phyloP scores from a whole-genome alignment of 2,888 invertebrate genomes.

The Agrochola litura region DNA sequence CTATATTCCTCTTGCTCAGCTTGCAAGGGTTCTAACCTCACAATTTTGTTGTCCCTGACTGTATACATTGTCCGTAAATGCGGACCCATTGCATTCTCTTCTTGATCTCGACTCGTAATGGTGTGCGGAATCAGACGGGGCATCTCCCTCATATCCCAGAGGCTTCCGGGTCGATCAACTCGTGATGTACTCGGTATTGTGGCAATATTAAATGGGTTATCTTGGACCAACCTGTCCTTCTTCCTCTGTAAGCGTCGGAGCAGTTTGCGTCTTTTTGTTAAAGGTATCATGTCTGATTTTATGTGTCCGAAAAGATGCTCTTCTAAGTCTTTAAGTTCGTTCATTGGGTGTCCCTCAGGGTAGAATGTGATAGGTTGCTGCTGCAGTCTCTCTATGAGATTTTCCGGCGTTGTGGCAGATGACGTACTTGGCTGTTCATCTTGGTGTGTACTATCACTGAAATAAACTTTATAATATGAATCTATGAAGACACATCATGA shows the following conservation, averaged over 20 bases:
- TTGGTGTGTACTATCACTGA: constrained; percentile 41
- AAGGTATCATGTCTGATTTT: constrained; percentile 80
- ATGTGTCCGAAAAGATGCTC: constrained; percentile 86
- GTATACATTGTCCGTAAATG: constrained; percentile 87
- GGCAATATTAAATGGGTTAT: constrained; percentile 68
- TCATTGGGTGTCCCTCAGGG: constrained; percentile 88
- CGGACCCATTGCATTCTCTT: constrained; percentile 73
- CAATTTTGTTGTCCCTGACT: constrained; percentile 87
- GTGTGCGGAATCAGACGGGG: constrained; percentile 64
- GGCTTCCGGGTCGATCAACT: constrained; percentile 75
- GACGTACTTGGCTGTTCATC: constrained; percentile 72
- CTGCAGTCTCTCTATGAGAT: constrained; percentile 68
- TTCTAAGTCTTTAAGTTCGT: constrained; percentile 88
- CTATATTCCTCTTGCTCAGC: constrained; percentile 71
- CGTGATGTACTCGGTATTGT: constrained; percentile 63
- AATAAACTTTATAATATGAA: constrained; percentile 21
- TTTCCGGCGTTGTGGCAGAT: constrained; percentile 59
- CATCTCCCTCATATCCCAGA: constrained; percentile 86
- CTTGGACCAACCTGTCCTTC: constrained; percentile 77
- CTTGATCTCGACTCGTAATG: constrained; percentile 57
- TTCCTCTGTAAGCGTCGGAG: constrained; percentile 86
- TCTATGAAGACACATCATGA: not conserved
- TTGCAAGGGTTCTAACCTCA: constrained; percentile 80
- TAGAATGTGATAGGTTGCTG: constrained; percentile 75
- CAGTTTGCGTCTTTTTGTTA: constrained; percentile 86